A percentile compares a stretch with the other conserved stretches of the same genome.
phyloP scores from a whole-genome alignment of 2,888 invertebrate genomes.

The Eristalis intricaria region DNA sequence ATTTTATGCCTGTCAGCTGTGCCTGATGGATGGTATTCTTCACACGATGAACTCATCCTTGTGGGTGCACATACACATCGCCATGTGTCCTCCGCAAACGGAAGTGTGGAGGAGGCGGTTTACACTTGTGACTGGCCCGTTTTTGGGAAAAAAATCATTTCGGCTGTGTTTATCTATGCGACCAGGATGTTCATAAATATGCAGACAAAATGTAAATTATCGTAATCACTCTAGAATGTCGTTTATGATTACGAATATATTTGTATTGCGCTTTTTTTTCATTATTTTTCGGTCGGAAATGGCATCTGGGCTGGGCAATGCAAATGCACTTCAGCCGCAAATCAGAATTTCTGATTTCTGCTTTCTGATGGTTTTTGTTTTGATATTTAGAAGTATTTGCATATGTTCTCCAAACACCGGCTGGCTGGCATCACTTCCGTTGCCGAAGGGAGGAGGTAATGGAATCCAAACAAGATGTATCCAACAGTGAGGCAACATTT shows the following conservation, averaged over 20 bases:
- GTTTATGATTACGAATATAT: not conserved
- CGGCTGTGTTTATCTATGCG: not conserved
- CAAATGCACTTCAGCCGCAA: not conserved
- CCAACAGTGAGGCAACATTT: too few species aligned
- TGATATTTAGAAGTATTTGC: too few species aligned
- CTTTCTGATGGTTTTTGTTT: too few species aligned
- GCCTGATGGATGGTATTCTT: conserved; percentile 51
- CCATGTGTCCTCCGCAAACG: not conserved
- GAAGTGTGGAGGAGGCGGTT: not conserved
- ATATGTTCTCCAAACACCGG: too few species aligned
- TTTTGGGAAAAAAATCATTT: not conserved
- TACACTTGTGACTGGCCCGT: not conserved
- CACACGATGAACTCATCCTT: conserved; percentile 36
- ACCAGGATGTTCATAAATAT: not conserved
- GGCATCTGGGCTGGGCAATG: not conserved
- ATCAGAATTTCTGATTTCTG: too few species aligned
- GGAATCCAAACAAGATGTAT: too few species aligned
- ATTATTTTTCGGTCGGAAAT: not conserved
- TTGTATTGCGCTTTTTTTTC: not conserved
- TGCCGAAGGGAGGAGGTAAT: too few species aligned
- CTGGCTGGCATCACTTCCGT: too few species aligned
- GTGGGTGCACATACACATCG: not conserved
- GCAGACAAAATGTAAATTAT: not conserved
- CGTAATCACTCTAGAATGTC: not conserved
- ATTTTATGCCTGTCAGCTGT: conserved; percentile 57